Percentiles rank a stretch among this genome's conserved stretches.
Evolutionary conservation across 2,797 vertebrate genomes (phyloP).

Genomic region (Brotula barbata): DNA sequence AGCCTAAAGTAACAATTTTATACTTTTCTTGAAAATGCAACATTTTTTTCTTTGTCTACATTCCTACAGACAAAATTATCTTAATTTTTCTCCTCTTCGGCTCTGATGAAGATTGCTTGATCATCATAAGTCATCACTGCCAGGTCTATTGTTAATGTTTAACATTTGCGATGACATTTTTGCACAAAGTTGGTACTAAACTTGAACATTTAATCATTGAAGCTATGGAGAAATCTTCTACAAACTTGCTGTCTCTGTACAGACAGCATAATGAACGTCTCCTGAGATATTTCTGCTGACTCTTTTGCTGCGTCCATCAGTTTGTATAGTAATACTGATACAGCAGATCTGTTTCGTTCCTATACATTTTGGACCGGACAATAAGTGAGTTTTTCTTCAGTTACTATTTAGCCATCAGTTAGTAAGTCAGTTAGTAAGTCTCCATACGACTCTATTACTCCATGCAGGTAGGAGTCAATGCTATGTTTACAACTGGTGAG

Average conservation of each 20-base stretch:
- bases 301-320: conserved; percentile 20
- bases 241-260: neutral
- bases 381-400: neutral
- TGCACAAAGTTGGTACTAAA: neutral
- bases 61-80: too few relatives aligned
- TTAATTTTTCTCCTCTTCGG: neutral
- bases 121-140: neutral
- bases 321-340: conserved; percentile 14
- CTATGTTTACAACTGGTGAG: too few relatives aligned
- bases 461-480: too few relatives aligned
- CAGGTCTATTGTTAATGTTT: conserved; percentile 1
- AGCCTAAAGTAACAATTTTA: too few relatives aligned
- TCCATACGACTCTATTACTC: neutral
- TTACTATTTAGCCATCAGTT: neutral
- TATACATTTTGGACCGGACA: conserved; percentile 1
- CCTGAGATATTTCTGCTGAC: conserved; percentile 13
- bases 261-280: conserved; percentile 22
- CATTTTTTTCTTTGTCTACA: too few relatives aligned
- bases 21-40: too few relatives aligned
- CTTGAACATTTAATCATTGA: neutral
- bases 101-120: neutral
- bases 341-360: conserved; percentile 1
- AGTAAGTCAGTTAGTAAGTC: neutral
- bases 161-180: conserved; percentile 3
- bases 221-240: neutral